A percentile compares a stretch with the other conserved stretches of the same genome.
Conservation (phyloP, 2,888 invertebrate genomes). For the Salticus scenicus region DNA sequence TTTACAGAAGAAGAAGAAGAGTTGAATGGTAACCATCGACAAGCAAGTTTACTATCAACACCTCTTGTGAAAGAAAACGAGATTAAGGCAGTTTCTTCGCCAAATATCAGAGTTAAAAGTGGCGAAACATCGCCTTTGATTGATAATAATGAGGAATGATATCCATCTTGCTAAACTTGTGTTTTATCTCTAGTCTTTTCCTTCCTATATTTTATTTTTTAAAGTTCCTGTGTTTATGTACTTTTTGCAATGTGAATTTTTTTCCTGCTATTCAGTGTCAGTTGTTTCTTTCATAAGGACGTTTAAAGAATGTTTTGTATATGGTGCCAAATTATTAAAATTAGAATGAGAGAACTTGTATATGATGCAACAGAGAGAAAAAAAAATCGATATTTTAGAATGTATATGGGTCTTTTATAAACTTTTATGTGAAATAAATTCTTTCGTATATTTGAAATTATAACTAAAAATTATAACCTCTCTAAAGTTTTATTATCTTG, state of each 20-base stretch:
- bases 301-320: not conserved
- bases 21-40: slow-evolving; percentile 4
- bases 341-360: not conserved
- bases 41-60: slow-evolving; percentile 19
- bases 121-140: slow-evolving; percentile 54
- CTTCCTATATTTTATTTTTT: not conserved
- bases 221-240: slow-evolving; percentile 15
- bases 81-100: slow-evolving; percentile 45
- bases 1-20: slow-evolving; percentile 31
- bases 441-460: not conserved
- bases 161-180: slow-evolving; percentile 7
- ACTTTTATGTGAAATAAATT: not conserved
- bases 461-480: not conserved
- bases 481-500: not conserved
- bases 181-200: slow-evolving; percentile 15
- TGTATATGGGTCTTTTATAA: not conserved
- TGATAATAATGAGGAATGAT: slow-evolving; percentile 39
- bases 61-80: slow-evolving; percentile 11
- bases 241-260: not conserved
- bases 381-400: too few species aligned
- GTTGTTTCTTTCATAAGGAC: not conserved
- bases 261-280: not conserved
- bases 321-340: not conserved
- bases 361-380: not conserved
- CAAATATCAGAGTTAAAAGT: slow-evolving; percentile 47